phyloP scores from a whole-genome alignment of 2,797 vertebrate genomes.

The Lagocephalus sceleratus region DNA sequence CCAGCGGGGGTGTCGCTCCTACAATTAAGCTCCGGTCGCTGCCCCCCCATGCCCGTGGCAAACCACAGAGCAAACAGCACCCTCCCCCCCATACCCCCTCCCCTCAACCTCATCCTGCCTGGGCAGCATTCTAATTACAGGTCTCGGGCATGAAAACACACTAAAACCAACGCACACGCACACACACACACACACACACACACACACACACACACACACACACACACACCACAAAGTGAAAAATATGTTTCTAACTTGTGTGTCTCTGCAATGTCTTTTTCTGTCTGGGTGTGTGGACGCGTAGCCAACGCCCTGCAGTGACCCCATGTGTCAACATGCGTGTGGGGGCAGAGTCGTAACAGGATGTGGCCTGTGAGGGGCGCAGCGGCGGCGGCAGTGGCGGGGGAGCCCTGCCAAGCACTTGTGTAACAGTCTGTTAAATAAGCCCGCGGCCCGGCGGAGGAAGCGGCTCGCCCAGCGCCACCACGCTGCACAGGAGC shows the following conservation, averaged over 20 bases:
- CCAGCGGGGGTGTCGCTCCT: slow-evolving; percentile 46
- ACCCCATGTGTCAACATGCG: slow-evolving; percentile 64
- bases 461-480: slow-evolving; percentile 29
- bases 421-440: slow-evolving; percentile 57
- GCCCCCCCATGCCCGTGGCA: slow-evolving; percentile 20
- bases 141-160: slow-evolving; percentile 51
- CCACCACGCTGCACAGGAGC: slow-evolving; percentile 7
- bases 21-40: slow-evolving; percentile 51
- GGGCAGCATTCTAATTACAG: slow-evolving; percentile 59
- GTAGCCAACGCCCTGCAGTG: slow-evolving; percentile 57
- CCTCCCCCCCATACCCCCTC: slow-evolving; percentile 36
- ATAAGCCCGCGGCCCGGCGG: slow-evolving; percentile 32
- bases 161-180: slow-evolving; percentile 23
- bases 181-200: slow-evolving; percentile 14
- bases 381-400: slow-evolving; percentile 18
- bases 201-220: slow-evolving; percentile 1
- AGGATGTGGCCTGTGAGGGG: slow-evolving; percentile 65
- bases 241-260: neutral
- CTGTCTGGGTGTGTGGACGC: slow-evolving; percentile 42
- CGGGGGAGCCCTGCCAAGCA: slow-evolving; percentile 37
- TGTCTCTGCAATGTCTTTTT: slow-evolving; percentile 34
- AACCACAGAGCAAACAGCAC: slow-evolving; percentile 33
- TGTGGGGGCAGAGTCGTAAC: slow-evolving; percentile 59
- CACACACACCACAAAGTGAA: neutral
- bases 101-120: slow-evolving; percentile 67